phyloP scores from a whole-genome alignment of 1,140 invertebrate genomes.

The Drosophila trapezifrons region DNA sequence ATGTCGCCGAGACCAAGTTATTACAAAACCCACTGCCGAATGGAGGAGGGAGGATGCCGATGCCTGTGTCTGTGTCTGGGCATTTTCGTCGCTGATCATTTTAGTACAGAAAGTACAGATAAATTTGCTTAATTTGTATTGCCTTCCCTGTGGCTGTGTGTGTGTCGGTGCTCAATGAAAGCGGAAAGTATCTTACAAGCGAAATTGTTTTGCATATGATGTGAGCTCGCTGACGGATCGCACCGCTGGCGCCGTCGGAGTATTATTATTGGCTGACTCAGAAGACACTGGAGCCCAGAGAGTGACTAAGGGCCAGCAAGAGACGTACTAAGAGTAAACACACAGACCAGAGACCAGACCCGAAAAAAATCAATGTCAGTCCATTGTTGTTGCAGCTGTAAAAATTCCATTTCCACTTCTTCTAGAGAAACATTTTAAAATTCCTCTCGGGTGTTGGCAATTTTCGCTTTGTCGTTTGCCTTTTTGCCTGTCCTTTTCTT shows the following conservation, averaged over 20 bases:
- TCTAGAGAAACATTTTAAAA: conserved; percentile 57
- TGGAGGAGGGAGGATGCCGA: conserved; percentile 7
- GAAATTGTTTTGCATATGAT: conserved; percentile 67
- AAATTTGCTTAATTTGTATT: conserved; percentile 77
- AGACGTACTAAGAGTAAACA: conserved; percentile 46
- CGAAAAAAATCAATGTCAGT: conserved; percentile 73
- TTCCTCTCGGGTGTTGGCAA: conserved; percentile 72
- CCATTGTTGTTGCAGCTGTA: conserved; percentile 65
- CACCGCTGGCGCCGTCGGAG: conserved; percentile 15
- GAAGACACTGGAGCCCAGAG: conserved; percentile 3
- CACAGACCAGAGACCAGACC: conserved; percentile 10
- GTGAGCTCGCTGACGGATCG: conserved; percentile 51
- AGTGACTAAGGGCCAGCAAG: conserved; percentile 63
- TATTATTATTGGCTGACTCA: conserved; percentile 47
- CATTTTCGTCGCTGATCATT: not conserved
- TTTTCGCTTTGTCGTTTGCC: conserved; percentile 53
- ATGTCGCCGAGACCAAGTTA: conserved; percentile 38
- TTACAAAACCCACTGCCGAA: conserved; percentile 39
- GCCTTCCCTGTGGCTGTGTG: conserved; percentile 8
- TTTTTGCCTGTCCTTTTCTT: conserved; percentile 25
- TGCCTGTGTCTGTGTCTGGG: conserved; percentile 1
- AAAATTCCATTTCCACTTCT: conserved; percentile 25
- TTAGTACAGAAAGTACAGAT: conserved; percentile 50
- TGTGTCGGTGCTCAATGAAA: conserved; percentile 62
- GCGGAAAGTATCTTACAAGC: conserved; percentile 54